A percentile compares a stretch with the other conserved stretches of the same genome.
Conservation (phyloP, 2,113 vertebrate genomes). For the Xenopus tropicalis region UCB_Xtro_10.0 CM004449.2:103966001-103966500, state of each 20-base stretch:
- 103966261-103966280: slow-evolving; percentile 32
- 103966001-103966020: slow-evolving; percentile 68
- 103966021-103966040: slow-evolving; percentile 65
- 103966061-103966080: slow-evolving; percentile 58
- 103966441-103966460: slow-evolving; percentile 60
- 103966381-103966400: slow-evolving; percentile 50
- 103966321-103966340: slow-evolving; percentile 61
- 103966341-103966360: slow-evolving; percentile 64
- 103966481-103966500: slow-evolving; percentile 65
- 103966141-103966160: slow-evolving; percentile 44
- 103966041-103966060: slow-evolving; percentile 66
- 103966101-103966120: slow-evolving; percentile 52
- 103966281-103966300: slow-evolving; percentile 35
- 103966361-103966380: slow-evolving; percentile 66
- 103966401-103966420: slow-evolving; percentile 32
- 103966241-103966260: slow-evolving; percentile 55
- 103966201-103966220: slow-evolving; percentile 44
- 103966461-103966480: slow-evolving; percentile 64
- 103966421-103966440: slow-evolving; percentile 53
- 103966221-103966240: background rate
- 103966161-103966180: slow-evolving; percentile 36
- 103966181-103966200: slow-evolving; percentile 56
- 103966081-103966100: slow-evolving; percentile 59
- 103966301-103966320: slow-evolving; percentile 59
- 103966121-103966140: slow-evolving; percentile 48